These are phyloP conservation scores for Plodia interpunctella DNA, from an alignment of 1,140 invertebrate genomes.

Conservation along the genomic window DNA sequence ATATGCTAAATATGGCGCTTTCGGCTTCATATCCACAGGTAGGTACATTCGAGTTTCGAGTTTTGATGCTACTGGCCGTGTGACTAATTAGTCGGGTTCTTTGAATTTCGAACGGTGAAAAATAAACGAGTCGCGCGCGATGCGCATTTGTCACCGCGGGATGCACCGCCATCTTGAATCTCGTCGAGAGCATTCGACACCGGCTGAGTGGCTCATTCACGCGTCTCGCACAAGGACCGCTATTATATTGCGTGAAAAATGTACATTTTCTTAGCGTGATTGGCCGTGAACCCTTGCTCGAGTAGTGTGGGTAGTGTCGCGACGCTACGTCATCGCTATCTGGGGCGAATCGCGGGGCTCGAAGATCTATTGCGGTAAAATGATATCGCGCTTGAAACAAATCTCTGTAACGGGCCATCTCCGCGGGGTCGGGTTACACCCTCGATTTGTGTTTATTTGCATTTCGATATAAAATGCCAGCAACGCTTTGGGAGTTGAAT, in stretches of 20 bases:
- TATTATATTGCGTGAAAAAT: constrained; percentile 33
- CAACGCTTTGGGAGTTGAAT: constrained; percentile 44
- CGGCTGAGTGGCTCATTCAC: constrained; percentile 50
- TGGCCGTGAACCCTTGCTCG: constrained; percentile 42
- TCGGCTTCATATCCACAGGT: neutral
- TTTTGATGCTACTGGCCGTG: neutral
- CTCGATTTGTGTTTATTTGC: constrained; percentile 63
- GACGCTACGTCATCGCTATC: constrained; percentile 22
- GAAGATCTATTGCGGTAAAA: constrained; percentile 55
- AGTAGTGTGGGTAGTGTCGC: constrained; percentile 9
- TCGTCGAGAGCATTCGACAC: constrained; percentile 43
- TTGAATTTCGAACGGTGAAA: constrained; percentile 4
- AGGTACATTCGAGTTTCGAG: neutral
- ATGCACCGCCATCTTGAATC: constrained; percentile 42
- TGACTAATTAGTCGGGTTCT: neutral
- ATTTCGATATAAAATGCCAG: constrained; percentile 64
- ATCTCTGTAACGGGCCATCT: constrained; percentile 51
- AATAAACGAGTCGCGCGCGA: constrained; percentile 12
- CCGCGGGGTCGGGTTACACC: constrained; percentile 60
- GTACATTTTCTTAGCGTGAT: constrained; percentile 51
- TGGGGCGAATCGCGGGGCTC: constrained; percentile 29
- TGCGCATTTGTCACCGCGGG: constrained; percentile 44
- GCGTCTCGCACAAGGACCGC: constrained; percentile 32
- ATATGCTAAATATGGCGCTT: constrained; percentile 3
- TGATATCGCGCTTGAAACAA: constrained; percentile 68